A percentile compares a stretch with the other conserved stretches of the same genome.
phyloP scores from a whole-genome alignment of 1,140 invertebrate genomes.

The Lordiphosa clarofinis region DNA sequence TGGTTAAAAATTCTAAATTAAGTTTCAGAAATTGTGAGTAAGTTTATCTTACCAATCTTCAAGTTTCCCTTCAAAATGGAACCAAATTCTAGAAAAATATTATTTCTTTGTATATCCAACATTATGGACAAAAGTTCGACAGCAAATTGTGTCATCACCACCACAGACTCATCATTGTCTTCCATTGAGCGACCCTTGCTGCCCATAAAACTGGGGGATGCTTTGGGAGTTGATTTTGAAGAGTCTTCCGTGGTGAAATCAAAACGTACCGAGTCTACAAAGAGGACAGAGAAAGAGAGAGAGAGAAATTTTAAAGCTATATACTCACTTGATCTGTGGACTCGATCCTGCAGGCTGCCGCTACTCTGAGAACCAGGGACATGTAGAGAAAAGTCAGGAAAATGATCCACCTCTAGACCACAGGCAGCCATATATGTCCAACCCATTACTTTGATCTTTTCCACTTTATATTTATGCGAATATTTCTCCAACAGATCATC shows the following conservation, averaged over 20 bases:
- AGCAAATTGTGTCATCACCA: conserved; percentile 34
- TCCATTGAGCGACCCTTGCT: not conserved
- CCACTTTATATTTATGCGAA: conserved; percentile 81
- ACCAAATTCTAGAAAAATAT: conserved; percentile 6
- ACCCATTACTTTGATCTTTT: conserved; percentile 95
- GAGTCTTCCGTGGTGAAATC: not conserved
- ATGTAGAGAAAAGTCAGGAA: conserved; percentile 12
- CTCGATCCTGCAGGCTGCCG: not conserved
- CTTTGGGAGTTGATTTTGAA: too few relatives aligned
- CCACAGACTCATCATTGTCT: conserved; percentile 13
- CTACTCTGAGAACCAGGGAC: not conserved
- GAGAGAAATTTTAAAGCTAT: too few relatives aligned
- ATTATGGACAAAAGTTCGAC: conserved; percentile 31
- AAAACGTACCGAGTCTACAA: conserved; percentile 5
- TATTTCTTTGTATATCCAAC: conserved; percentile 18
- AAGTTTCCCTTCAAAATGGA: conserved; percentile 17
- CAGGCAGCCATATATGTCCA: conserved; percentile 97
- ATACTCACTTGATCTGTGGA: conserved; percentile 5
- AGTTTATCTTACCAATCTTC: conserved; percentile 21
- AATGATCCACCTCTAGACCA: conserved; percentile 83
- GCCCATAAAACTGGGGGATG: not conserved
- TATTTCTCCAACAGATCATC: conserved; percentile 81
- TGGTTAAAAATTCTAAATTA: too few relatives aligned
- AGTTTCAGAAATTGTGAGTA: too few relatives aligned
- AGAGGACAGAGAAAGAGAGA: not conserved